Base-by-base conservation (phyloP, 2,888 invertebrate genomes). In the Oscheius sp. region DNA sequence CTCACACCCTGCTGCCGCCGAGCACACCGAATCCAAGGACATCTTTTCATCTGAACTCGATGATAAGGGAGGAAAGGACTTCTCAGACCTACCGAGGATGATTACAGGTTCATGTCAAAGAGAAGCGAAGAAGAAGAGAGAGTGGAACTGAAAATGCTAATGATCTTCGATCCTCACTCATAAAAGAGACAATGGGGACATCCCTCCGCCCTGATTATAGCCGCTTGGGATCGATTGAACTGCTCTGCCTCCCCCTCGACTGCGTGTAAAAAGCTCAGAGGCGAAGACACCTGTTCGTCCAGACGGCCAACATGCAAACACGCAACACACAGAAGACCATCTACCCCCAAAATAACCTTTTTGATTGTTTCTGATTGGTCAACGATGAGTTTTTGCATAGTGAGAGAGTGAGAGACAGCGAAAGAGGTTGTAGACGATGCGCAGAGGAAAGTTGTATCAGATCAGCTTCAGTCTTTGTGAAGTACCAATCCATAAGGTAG, bases 11-110 rank as follows among this genome's bases (percentile, higher is more conserved):
- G 76, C 77, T n/a, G 78, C 80, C 53, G 77, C 78, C 66, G 81
- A 76, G 37, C 79, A 79, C 60, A 84, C 73, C 42, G 85, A 86
- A 68, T 86, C 86, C 74, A 85, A 80, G 71, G 84, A 84, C 85
- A 85, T 85, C 3, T 63, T 63, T 47, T 63, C 50, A 48, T 63
- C 48, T 63, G 53, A 53, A 53, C 4, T 13, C 29, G 53, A 35
- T 42, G 11, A 4, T 53, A 7, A 7, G 3, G 3, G 10, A 11
- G 13, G 21, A 11, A 29, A n/a, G 48, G 29, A 63, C 29, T 63
- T 29, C 29, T 47, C n/a, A 29, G 21, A 21, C 21, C 21, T n/a
- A 13, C 35, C 11, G 33, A 10, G 7, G 37, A 35, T 10, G n/a
- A 37, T 7, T 33, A 53, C 29, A 29, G 3, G n/a, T 7, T 29